phyloP scores from a whole-genome alignment of 2,888 invertebrate genomes.

The Euplagia quadripunctaria region DNA sequence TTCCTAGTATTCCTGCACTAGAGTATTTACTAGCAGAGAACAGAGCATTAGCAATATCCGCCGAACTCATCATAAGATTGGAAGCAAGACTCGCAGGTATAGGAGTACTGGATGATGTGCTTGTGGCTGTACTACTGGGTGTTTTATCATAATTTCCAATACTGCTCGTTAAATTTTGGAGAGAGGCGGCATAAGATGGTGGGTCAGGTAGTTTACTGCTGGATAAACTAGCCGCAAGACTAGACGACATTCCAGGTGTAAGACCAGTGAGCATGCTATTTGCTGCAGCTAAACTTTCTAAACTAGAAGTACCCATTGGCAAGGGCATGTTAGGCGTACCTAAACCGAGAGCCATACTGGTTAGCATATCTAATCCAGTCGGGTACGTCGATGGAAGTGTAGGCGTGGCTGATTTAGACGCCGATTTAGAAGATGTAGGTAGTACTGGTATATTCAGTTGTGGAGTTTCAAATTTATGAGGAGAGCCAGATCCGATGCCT shows the following conservation, averaged over 20 bases:
- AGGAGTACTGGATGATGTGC: slow-evolving; percentile 81
- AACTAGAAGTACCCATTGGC: slow-evolving; percentile 75
- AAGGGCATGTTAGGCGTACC: slow-evolving; percentile 79
- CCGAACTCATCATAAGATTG: slow-evolving; percentile 88
- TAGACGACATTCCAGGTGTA: slow-evolving; percentile 76
- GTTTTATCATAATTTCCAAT: slow-evolving; percentile 80
- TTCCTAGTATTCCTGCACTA: slow-evolving; percentile 88
- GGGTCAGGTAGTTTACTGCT: slow-evolving; percentile 80
- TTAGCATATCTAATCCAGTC: slow-evolving; percentile 83
- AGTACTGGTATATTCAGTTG: slow-evolving; percentile 88
- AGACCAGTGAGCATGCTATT: slow-evolving; percentile 83
- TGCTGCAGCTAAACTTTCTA: slow-evolving; percentile 84
- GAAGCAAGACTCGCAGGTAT: slow-evolving; percentile 87
- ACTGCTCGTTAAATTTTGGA: slow-evolving; percentile 79
- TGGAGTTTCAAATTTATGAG: slow-evolving; percentile 87
- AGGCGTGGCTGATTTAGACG: slow-evolving; percentile 86
- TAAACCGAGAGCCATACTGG: slow-evolving; percentile 84
- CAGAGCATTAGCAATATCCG: slow-evolving; percentile 89
- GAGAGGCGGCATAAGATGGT: slow-evolving; percentile 81
- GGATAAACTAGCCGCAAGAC: slow-evolving; percentile 78
- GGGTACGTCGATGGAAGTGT: slow-evolving; percentile 84
- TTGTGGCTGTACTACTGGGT: slow-evolving; percentile 82
- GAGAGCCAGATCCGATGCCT: slow-evolving; percentile 80
- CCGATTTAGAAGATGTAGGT: slow-evolving; percentile 87
- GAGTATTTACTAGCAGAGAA: slow-evolving; percentile 90